Conservation (phyloP, 2,888 invertebrate genomes). For the Tubulanus polymorphus region DNA sequence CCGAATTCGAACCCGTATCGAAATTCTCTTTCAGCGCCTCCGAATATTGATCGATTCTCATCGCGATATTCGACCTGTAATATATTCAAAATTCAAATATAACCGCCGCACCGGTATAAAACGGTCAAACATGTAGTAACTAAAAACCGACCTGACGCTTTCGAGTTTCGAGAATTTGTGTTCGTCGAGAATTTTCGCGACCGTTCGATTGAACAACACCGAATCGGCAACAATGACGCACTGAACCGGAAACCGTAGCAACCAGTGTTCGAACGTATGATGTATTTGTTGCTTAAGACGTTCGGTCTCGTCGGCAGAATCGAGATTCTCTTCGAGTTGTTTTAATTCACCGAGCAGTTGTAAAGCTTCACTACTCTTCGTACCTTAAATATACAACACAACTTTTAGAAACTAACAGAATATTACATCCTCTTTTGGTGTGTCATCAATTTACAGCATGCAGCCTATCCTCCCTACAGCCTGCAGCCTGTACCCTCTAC, state of each 20-base stretch:
- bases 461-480: too few species aligned
- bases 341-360: constrained; percentile 41
- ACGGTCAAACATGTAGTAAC: neutral
- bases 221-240: constrained; percentile 44
- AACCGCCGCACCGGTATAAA: neutral
- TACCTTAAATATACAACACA: neutral
- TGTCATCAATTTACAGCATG: too few species aligned
- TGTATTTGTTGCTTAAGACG: constrained; percentile 24
- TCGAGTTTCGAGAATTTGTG: constrained; percentile 31
- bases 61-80: constrained; percentile 6
- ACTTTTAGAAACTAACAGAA: neutral
- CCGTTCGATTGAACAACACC: constrained; percentile 41
- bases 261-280: constrained; percentile 39
- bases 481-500: too few species aligned
- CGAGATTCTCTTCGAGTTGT: constrained; percentile 6
- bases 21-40: constrained; percentile 19
- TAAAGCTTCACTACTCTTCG: constrained; percentile 8
- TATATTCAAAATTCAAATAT: neutral
- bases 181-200: constrained; percentile 33
- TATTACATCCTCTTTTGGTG: neutral
- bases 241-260: constrained; percentile 46
- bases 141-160: constrained; percentile 20
- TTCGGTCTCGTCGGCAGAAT: neutral
- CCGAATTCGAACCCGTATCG: constrained; percentile 2
- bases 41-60: constrained; percentile 19